Conservation (phyloP, 2,797 vertebrate genomes). For the Sphenopsis melanotis region DNA sequence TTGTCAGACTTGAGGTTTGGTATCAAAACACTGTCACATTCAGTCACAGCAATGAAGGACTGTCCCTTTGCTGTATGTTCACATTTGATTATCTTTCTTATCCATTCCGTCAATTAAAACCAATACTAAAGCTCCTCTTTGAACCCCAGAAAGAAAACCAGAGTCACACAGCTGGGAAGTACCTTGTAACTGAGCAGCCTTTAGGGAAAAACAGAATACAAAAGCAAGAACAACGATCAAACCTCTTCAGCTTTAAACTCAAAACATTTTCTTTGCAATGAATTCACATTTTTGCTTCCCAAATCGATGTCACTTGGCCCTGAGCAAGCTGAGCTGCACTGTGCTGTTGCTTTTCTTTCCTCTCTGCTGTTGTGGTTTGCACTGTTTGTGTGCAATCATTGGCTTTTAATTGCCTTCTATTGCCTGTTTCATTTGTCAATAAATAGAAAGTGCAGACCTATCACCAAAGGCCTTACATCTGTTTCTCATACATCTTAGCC, state of each 20-base stretch:
- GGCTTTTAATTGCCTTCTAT: conserved; percentile 72
- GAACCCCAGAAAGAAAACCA: not conserved
- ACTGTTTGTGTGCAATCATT: conserved; percentile 59
- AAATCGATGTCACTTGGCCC: not conserved
- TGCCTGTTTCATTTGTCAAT: conserved; percentile 74
- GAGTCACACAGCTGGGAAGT: conserved; percentile 19
- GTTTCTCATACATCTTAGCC: conserved; percentile 79
- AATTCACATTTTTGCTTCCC: conserved; percentile 36
- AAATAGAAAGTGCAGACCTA: conserved; percentile 69
- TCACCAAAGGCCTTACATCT: conserved; percentile 76
- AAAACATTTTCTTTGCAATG: conserved; percentile 40
- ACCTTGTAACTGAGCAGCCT: not conserved
- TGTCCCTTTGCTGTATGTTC: not conserved
- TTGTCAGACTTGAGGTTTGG: not conserved
- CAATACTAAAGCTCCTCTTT: not conserved
- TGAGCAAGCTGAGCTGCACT: not conserved
- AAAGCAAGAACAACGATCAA: conserved; percentile 11
- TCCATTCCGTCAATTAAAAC: not conserved
- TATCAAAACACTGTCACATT: not conserved
- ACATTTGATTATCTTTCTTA: not conserved
- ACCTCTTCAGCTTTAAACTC: not conserved
- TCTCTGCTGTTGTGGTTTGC: conserved; percentile 37
- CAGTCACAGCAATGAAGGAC: not conserved
- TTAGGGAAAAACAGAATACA: not conserved
- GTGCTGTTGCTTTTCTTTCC: conserved; percentile 35